Evolutionary conservation across 2,888 invertebrate genomes (phyloP).

Genomic region (Pristionchus exspectatus): DNA sequence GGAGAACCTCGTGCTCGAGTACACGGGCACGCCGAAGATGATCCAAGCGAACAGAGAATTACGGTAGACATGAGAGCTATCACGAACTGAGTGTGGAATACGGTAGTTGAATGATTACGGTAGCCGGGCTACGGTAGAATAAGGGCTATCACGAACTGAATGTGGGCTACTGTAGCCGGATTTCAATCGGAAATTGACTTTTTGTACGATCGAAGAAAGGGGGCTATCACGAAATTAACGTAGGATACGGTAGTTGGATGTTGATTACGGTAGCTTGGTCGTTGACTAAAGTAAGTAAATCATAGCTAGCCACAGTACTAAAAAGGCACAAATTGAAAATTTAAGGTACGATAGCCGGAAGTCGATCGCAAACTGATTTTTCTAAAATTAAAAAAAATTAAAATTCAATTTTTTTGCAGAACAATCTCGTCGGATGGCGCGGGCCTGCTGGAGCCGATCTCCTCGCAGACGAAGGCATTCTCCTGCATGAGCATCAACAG

Average conservation of each 20-base stretch:
- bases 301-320: too few relatives aligned
- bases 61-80: background rate
- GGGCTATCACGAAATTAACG: too few relatives aligned
- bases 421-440: slow-evolving; percentile 50
- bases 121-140: background rate
- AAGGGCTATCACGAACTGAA: background rate
- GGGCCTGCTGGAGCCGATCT: slow-evolving; percentile 35
- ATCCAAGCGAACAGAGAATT: background rate
- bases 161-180: too few relatives aligned
- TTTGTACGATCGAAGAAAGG: too few relatives aligned
- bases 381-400: background rate
- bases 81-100: background rate
- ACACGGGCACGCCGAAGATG: background rate
- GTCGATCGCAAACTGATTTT: background rate
- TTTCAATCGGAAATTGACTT: too few relatives aligned
- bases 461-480: slow-evolving; percentile 13
- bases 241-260: background rate
- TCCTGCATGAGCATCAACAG: slow-evolving; percentile 47
- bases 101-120: background rate
- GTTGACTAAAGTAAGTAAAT: too few relatives aligned
- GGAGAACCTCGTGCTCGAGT: slow-evolving; percentile 35
- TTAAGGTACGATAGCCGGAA: background rate
- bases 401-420: background rate
- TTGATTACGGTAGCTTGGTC: too few relatives aligned
- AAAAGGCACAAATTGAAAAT: too few relatives aligned